phyloP scores from a whole-genome alignment of 2,797 vertebrate species.

The Sebastes kiyomatsui region DNA sequence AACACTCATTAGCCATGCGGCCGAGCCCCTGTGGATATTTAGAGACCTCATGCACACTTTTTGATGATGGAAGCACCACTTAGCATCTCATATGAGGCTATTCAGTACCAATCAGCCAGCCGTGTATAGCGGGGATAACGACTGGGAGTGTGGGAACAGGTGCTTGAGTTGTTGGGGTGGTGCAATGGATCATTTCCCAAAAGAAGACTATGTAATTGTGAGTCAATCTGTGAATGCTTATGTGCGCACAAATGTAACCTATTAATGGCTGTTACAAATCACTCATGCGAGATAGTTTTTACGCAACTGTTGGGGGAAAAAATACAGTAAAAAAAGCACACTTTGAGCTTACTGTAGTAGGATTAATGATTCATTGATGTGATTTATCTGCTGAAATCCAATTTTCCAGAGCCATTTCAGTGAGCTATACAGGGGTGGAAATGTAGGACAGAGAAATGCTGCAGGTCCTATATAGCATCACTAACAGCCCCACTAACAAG shows the following conservation, averaged over 20 bases:
- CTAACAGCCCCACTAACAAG: constrained; percentile 45
- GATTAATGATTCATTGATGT: constrained; percentile 46
- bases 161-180: constrained; percentile 46
- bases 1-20: constrained; percentile 57
- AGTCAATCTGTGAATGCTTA: constrained; percentile 3
- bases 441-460: constrained; percentile 64
- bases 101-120: constrained; percentile 14
- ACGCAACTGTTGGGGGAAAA: neutral
- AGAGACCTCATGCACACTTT: constrained; percentile 37
- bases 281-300: neutral
- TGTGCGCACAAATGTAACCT: neutral
- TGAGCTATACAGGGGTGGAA: constrained; percentile 20
- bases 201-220: neutral
- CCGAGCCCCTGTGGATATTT: constrained; percentile 22
- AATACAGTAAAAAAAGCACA: neutral
- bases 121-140: neutral
- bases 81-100: constrained; percentile 33
- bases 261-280: neutral
- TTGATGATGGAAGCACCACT: constrained; percentile 49
- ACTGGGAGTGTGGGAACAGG: constrained; percentile 62
- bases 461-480: constrained; percentile 44
- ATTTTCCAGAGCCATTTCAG: constrained; percentile 40
- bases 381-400: constrained; percentile 48
- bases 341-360: constrained; percentile 5
- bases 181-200: constrained; percentile 15